Percentiles rank a stretch among this genome's conserved stretches.
Conservation (phyloP, 2,797 vertebrate genomes). For the Platalea minor region DNA sequence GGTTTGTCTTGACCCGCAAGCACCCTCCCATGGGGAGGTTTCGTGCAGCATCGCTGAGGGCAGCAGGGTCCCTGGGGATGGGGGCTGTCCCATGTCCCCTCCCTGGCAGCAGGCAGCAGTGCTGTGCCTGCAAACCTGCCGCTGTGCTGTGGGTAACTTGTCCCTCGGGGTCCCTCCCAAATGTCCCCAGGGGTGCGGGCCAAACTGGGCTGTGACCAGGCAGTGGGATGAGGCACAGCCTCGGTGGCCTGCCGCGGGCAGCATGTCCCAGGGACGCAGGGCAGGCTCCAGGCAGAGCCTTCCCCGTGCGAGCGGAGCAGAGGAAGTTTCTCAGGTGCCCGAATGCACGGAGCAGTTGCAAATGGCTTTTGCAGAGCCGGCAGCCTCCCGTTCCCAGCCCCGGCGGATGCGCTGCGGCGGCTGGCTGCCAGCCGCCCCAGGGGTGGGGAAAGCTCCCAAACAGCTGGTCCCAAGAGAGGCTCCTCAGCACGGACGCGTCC, state of each 20-base stretch:
- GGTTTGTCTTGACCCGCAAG: background rate
- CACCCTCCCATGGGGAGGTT: fast-evolving
- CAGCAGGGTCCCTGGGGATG: background rate
- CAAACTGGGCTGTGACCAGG: background rate
- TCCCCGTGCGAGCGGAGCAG: fast-evolving
- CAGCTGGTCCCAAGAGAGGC: fast-evolving
- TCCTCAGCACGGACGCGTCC: fast-evolving
- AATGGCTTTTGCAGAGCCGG: background rate
- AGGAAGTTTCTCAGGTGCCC: background rate
- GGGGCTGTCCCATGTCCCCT: background rate
- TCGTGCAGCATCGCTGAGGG: fast-evolving
- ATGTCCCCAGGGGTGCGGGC: fast-evolving
- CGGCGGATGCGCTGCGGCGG: fast-evolving
- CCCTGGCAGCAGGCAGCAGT: background rate
- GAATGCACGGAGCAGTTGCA: fast-evolving
- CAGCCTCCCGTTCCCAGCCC: background rate
- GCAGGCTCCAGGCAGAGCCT: background rate
- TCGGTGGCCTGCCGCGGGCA: fast-evolving
- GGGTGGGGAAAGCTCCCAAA: background rate
- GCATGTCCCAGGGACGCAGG: background rate
- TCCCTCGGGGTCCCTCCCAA: background rate
- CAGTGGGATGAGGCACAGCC: background rate
- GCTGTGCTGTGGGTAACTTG: background rate
- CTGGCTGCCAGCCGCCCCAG: background rate
- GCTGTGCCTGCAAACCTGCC: background rate